Evolutionary conservation across 2,113 vertebrate species (phyloP), one percentile per base, ranked within the genome.

Genomic region (Siniperca knerii): DNA sequence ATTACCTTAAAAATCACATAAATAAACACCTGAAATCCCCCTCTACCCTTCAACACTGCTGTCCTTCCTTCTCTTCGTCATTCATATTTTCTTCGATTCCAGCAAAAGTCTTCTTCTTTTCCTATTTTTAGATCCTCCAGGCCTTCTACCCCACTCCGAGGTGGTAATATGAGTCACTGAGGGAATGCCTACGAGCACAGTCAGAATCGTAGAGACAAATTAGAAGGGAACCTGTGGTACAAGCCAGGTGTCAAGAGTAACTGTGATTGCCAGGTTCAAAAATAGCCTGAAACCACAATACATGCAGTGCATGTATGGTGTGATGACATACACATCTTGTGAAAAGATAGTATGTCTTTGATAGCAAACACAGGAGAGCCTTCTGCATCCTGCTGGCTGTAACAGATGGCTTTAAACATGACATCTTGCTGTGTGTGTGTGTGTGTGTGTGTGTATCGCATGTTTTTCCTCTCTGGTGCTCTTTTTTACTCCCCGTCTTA

Each of bases 321-420:
- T 25, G 35, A 61, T 77, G 29, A 58, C 72, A 74, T 25, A 66
- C 16, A 61, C 33, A 50, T 29, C 21, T 77, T 68, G 15, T 66
- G 40, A 87, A 83, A 86, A 75, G 52, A 58, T 33, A 75, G 77
- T 44, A 65, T 35, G 40, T 79, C 83, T 88, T 86, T 85, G 79
- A 85, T 44, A 67, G 77, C 55, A 72, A 83, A 86, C 71, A 52
- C 75, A 83, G 61, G 20, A 79, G 79, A 52, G 52, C 33, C 55
- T 46, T 40, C 46, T 69, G 66, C 62, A 20, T 79, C 85, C 86
- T 75, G 68, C 84, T 85, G 85, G 70, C 58, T 64, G 16, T 79
- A 86, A 88, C 92, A 93, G 89, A 93, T 92, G 88, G 89, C 89
- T 83, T 85, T 65, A 85, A 90, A 87, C 82, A 77, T 70, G 75